phyloP scores from a whole-genome alignment of 2,888 invertebrate genomes.

The Abscondita cerata region DNA sequence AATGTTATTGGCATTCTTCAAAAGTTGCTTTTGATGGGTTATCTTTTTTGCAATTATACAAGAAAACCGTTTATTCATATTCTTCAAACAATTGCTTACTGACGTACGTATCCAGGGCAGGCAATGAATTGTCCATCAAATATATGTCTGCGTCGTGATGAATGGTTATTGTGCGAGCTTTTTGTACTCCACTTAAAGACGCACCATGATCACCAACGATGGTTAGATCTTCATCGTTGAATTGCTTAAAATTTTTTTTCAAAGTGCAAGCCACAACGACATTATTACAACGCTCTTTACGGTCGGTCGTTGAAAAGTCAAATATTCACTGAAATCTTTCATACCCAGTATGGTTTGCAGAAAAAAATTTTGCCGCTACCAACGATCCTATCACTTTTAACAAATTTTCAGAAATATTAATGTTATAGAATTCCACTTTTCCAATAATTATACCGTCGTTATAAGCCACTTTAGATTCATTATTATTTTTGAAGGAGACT shows the following conservation, averaged over 20 bases:
- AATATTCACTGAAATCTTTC: slow-evolving; percentile 79
- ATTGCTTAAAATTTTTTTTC: slow-evolving; percentile 75
- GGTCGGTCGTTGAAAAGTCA: slow-evolving; percentile 76
- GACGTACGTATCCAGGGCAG: slow-evolving; percentile 86
- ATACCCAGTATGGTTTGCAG: slow-evolving; percentile 78
- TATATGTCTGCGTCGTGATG: slow-evolving; percentile 79
- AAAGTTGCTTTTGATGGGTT: slow-evolving; percentile 87
- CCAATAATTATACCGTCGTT: slow-evolving; percentile 48
- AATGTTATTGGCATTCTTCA: slow-evolving; percentile 71
- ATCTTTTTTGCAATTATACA: slow-evolving; percentile 76
- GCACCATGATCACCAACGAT: slow-evolving; percentile 83
- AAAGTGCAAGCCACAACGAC: slow-evolving; percentile 73
- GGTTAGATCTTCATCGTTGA: slow-evolving; percentile 74
- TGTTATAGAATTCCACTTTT: slow-evolving; percentile 51
- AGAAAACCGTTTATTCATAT: slow-evolving; percentile 75
- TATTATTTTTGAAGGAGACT: slow-evolving; percentile 42
- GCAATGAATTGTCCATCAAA: slow-evolving; percentile 83
- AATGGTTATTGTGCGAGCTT: slow-evolving; percentile 77
- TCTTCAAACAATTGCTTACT: slow-evolving; percentile 79
- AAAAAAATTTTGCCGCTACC: slow-evolving; percentile 72
- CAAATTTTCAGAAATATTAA: slow-evolving; percentile 54
- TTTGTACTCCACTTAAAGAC: slow-evolving; percentile 82
- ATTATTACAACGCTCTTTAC: slow-evolving; percentile 64
- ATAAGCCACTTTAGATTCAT: slow-evolving; percentile 41
- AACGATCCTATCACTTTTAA: slow-evolving; percentile 66